These are phyloP conservation scores for Rattus norvegicus DNA, from an alignment of 2,113 vertebrate genomes.

Conservation along the genomic window DNA sequence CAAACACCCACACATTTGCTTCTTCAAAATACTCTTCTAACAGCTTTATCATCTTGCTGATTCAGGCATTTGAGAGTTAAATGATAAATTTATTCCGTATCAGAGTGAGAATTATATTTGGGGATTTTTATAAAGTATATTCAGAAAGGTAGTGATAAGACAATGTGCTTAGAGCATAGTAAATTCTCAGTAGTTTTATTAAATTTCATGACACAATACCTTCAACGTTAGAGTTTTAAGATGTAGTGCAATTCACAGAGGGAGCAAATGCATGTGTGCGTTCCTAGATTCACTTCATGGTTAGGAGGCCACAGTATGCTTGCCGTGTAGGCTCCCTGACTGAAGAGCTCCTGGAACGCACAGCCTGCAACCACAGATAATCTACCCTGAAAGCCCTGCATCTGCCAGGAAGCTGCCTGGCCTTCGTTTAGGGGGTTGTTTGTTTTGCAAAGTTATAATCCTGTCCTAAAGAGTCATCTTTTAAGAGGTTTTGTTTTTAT, in stretches of 20 bases:
- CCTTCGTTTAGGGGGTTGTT: background rate
- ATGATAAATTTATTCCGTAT: background rate
- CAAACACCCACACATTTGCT: background rate
- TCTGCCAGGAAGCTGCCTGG: background rate
- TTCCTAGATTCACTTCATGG: too few species aligned
- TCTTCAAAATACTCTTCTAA: background rate
- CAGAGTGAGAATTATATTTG: background rate
- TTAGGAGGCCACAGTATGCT: background rate
- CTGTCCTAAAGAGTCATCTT: background rate
- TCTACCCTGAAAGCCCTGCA: too few species aligned
- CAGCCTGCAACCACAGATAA: background rate
- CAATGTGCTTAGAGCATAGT: background rate
- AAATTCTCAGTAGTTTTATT: constrained; percentile 3
- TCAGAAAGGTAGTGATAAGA: background rate
- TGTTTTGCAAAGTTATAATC: background rate
- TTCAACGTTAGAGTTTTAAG: background rate
- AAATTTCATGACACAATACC: background rate
- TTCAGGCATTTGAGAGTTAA: background rate
- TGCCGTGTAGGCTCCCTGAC: too few species aligned
- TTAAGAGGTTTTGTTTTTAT: background rate
- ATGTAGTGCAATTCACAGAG: background rate
- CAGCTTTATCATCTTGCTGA: background rate
- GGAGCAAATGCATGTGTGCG: background rate
- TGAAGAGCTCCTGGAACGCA: background rate
- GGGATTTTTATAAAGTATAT: constrained; percentile 8